These are phyloP conservation scores for Mimachlamys varia DNA, from an alignment of 2,888 invertebrate genomes.

Conservation along the genomic window DNA sequence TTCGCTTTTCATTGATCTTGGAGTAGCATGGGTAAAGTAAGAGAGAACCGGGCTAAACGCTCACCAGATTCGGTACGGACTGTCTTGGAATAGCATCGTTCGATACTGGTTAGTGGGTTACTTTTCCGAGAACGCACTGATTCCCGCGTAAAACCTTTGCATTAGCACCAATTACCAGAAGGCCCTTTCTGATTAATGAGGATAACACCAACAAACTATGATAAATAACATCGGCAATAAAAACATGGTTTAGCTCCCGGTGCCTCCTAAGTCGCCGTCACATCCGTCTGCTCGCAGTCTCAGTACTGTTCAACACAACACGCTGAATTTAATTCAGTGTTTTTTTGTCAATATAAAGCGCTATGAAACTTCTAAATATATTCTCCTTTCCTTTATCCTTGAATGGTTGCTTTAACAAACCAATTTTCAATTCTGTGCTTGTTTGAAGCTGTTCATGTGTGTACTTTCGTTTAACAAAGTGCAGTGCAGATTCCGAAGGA, in stretches of 20 bases:
- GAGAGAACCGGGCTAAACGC: not conserved
- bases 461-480: no score
- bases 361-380: not conserved
- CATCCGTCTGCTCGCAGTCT: not conserved
- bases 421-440: not conserved
- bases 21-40: not conserved
- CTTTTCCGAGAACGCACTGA: constrained; percentile 6
- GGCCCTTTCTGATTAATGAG: not conserved
- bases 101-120: constrained; percentile 16
- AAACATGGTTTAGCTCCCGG: not conserved
- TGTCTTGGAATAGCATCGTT: not conserved
- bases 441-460: not conserved
- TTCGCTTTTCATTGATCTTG: constrained; percentile 25
- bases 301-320: not conserved
- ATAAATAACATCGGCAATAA: not conserved
- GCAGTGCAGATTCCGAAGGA: no score
- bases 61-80: not conserved
- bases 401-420: not conserved
- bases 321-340: not conserved
- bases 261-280: not conserved
- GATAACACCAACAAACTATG: constrained; percentile 28
- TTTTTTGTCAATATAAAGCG: not conserved
- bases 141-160: constrained; percentile 2
- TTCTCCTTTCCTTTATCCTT: not conserved
- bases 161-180: constrained; percentile 33